Evolutionary conservation across 2,888 invertebrate genomes (phyloP).

Genomic region (Linyphia triangularis): DNA sequence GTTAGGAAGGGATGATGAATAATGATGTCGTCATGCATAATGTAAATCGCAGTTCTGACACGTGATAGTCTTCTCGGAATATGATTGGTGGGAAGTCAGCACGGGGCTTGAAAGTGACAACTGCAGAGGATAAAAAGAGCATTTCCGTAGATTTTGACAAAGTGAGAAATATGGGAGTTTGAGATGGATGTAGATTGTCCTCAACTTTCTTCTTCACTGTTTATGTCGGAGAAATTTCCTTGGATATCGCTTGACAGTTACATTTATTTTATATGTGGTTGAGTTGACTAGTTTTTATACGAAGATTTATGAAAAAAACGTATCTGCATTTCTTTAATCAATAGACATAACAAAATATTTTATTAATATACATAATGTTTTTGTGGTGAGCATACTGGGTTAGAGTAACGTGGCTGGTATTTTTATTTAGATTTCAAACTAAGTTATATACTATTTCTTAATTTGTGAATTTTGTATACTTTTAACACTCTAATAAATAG

Average conservation of each 20-base stretch:
- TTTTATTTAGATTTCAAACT: no score
- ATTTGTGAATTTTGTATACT: no score
- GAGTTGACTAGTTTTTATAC: not conserved
- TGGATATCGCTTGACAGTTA: not conserved
- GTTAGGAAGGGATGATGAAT: constrained; percentile 38
- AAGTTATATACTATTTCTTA: no score
- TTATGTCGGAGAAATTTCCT: constrained; percentile 12
- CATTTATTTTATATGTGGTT: not conserved
- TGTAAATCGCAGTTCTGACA: constrained; percentile 55
- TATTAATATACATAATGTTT: no score
- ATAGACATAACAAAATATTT: no score
- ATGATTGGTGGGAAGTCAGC: constrained; percentile 26
- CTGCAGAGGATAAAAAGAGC: constrained; percentile 30
- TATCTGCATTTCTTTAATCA: not conserved
- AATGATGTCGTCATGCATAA: constrained; percentile 59
- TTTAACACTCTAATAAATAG: no score
- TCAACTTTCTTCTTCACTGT: constrained; percentile 21
- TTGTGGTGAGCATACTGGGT: no score
- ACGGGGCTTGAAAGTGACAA: constrained; percentile 29
- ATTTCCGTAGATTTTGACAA: constrained; percentile 35
- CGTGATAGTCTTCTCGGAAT: constrained; percentile 42
- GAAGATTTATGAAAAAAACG: not conserved
- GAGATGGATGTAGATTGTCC: constrained; percentile 40
- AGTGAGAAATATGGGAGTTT: constrained; percentile 42
- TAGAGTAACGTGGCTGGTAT: no score